phyloP scores from a whole-genome alignment of 2,888 invertebrate species.

The Bombyx huttoni region DNA sequence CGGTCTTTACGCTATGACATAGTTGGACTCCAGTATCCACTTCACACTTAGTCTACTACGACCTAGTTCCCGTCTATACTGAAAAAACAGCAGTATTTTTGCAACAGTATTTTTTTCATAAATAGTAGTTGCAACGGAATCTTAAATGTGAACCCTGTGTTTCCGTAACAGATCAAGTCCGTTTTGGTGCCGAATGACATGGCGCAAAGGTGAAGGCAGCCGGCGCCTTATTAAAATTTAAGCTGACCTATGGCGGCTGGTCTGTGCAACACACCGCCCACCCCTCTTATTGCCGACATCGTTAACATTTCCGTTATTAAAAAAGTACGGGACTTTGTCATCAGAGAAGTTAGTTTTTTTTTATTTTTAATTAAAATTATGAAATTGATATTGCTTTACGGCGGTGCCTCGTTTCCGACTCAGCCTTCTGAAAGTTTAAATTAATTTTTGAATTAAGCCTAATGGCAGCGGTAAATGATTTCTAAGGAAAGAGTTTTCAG shows the following conservation, averaged over 20 bases:
- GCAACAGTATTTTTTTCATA: too few species aligned
- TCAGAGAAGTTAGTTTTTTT: constrained; percentile 61
- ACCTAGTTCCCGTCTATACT: too few species aligned
- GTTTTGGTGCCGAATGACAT: constrained; percentile 12
- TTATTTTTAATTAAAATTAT: constrained; percentile 71
- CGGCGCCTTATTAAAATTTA: constrained; percentile 28
- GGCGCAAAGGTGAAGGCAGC: constrained; percentile 12
- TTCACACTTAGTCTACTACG: too few species aligned
- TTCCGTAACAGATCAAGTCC: neutral
- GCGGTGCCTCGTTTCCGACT: constrained; percentile 48
- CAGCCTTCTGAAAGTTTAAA: constrained; percentile 71
- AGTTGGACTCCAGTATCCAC: too few species aligned
- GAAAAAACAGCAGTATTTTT: too few species aligned
- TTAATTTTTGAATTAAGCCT: constrained; percentile 72
- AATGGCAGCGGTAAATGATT: constrained; percentile 66
- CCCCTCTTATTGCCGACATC: constrained; percentile 31
- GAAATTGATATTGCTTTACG: constrained; percentile 72
- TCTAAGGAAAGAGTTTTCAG: constrained; percentile 64
- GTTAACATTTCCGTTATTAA: constrained; percentile 71
- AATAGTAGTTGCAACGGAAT: too few species aligned
- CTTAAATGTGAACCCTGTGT: neutral
- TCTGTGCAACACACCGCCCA: constrained; percentile 15
- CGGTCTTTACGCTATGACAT: too few species aligned
- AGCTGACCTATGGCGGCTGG: constrained; percentile 20
- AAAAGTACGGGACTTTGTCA: constrained; percentile 71